Base-by-base conservation (phyloP, 2,797 vertebrate species). In the Danio albolineatus region DNA sequence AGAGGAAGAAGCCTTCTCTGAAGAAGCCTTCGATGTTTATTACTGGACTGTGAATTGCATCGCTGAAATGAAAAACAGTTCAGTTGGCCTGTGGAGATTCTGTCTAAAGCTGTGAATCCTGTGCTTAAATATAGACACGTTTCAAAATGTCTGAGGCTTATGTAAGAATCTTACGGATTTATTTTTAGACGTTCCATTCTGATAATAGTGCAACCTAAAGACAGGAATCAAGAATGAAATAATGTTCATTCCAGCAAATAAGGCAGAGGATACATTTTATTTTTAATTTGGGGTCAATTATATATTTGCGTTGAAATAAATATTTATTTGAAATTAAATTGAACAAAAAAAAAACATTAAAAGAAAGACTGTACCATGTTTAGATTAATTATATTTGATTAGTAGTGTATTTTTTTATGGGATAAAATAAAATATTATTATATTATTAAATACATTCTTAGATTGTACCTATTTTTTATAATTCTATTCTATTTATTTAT, bases 21-120 rank as follows among this genome's bases (percentile, higher is more conserved):
- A 70, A 83, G 70, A 73, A 12, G 19, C 60, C 51, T 70, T 38
- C 65, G 71, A 56, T 82, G 28, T 85, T 83, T 83, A 81, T 79
- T 79, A 66, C 54, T 72, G 66, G 66, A 72, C 19, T 51, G 36
- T 62, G 70, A 83, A 85, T 78, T 71, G 76, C 72, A 69, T 57
- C 69, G 48, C 74, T 78, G 48, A 72, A 69, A 78, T 10, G 59
- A 67, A 73, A 74, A 72, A 76, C 36, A 21, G 39, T 64, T 62
- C 17, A 53, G 10, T 16, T 71, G 19, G 64, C 56, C 56, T 48
- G 36, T 62, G 61, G 59, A 57, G 17, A 44, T 67, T 54, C 44
- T 28, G 16, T 53, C 70, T 80, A 60, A 38, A 60, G 64, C 49
- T 67, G 70, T 57, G 48, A 79, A 65, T 14, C 38, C 16, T 56